phyloP scores from a whole-genome alignment of 2,797 vertebrate genomes.

The Eutrigla gurnardus region DNA sequence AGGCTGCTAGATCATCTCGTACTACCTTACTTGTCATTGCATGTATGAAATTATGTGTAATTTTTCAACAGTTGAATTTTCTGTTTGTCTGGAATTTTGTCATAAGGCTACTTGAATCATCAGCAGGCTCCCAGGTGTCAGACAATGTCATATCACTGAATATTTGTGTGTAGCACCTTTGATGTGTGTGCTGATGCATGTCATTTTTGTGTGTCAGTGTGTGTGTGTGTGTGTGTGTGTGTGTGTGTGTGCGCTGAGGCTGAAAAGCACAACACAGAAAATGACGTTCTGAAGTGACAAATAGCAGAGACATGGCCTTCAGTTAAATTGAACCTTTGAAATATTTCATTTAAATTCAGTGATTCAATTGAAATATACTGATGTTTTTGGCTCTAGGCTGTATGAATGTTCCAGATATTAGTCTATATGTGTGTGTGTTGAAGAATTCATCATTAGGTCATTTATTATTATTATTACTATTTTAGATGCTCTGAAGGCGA shows the following conservation, averaged over 20 bases:
- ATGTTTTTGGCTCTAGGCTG: background rate
- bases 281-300: background rate
- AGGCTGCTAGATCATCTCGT: constrained; percentile 19
- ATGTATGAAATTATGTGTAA: background rate
- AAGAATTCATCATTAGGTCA: background rate
- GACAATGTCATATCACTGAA: background rate
- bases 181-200: constrained; percentile 1
- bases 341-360: constrained; percentile 8
- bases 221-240: background rate
- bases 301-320: constrained; percentile 9
- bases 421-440: background rate
- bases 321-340: background rate
- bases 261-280: too few relatives aligned
- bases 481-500: background rate
- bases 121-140: constrained; percentile 5
- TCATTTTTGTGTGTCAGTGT: too few relatives aligned
- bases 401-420: background rate
- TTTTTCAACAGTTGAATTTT: background rate
- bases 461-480: too few relatives aligned
- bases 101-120: constrained; percentile 1
- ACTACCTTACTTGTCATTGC: background rate
- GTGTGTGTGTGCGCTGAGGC: background rate
- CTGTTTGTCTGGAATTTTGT: background rate
- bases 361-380: constrained; percentile 19
- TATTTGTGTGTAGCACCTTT: constrained; percentile 2